Base-by-base conservation (phyloP, 1,140 invertebrate genomes). In the Orchesella cincta region DNA sequence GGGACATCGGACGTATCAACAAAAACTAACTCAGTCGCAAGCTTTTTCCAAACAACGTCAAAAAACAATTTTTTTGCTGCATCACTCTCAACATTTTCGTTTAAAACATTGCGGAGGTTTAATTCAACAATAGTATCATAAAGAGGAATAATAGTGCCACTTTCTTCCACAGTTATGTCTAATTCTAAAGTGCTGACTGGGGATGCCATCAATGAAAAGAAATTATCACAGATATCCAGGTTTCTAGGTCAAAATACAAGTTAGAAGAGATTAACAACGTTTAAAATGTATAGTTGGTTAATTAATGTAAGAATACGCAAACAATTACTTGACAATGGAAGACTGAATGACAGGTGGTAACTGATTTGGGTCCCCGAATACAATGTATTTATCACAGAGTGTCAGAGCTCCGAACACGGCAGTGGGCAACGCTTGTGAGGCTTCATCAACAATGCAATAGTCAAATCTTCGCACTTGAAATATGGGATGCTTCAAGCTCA, bases 351-450 rank as follows among this genome's bases (percentile, higher is more conserved):
- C 87, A 0, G 97, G 95, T 0, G 95, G 93, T 76, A 99, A 84
- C 85, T 99, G 97, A 82, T 96, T 89, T 0, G 94, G 92, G 88
- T 99, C 97, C 5, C 97, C 97, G 3, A 98, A 93, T 2, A 99
- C 87, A 34, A 98, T 88, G 85, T 98, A 98, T 79, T 90, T 91
- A n/a, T 89, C 88, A 1, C 92, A 89, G 52, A 89, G 87, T 76
- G 92, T 91, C 20, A 98, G 83, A 0, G 95, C 92, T 33, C 92
- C 90, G n/a, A 98, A 84, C 20, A 93, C 89, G 0, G 92, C 90
- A 14, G 91, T 88, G 82, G 95, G 93, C 36, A 94, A 83, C 2
- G 95, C 92, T 87, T 94, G 90, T 0, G 95, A 94, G 71, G 95
- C 95, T 88, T 99, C 97, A 84, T 99, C 97, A 0, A 99, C 90